phyloP scores from a whole-genome alignment of 2,888 invertebrate species.

The Drosophila dives region DNA sequence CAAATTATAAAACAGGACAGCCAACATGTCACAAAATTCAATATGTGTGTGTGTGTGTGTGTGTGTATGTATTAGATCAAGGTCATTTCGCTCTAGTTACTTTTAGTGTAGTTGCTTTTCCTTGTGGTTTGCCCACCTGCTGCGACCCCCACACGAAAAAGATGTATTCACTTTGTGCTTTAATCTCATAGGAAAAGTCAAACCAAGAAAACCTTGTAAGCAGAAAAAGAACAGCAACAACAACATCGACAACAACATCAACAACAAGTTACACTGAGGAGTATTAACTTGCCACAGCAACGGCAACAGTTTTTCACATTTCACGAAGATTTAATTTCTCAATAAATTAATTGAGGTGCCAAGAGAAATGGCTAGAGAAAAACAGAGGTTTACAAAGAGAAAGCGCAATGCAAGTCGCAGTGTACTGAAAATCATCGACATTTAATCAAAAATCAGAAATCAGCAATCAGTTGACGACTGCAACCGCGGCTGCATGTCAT shows the following conservation, averaged over 20 bases:
- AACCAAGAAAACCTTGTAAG: conserved; percentile 22
- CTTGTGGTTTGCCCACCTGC: conserved; percentile 6
- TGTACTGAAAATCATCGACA: conserved; percentile 37
- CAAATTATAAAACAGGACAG: conserved; percentile 34
- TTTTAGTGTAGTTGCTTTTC: conserved; percentile 20
- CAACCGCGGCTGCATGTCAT: conserved; percentile 20
- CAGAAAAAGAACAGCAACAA: conserved; percentile 20
- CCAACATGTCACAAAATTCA: conserved; percentile 19
- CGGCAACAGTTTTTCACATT: not conserved
- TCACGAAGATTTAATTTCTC: not conserved
- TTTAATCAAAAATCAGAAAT: conserved; percentile 36
- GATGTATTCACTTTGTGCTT: conserved; percentile 30
- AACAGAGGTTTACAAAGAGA: not conserved
- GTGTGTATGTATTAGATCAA: conserved; percentile 40
- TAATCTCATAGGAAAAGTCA: conserved; percentile 51
- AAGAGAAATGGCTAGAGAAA: no score
- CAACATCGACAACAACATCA: not conserved
- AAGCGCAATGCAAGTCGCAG: not conserved
- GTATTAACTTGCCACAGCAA: conserved; percentile 9
- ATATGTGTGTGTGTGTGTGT: conserved; percentile 1
- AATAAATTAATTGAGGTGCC: conserved; percentile 30
- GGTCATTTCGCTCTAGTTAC: conserved; percentile 50
- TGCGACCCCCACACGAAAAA: conserved; percentile 2
- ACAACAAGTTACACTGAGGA: conserved; percentile 57
- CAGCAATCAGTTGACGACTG: conserved; percentile 2